These are phyloP conservation scores for Allygus modestus DNA, from an alignment of 2,888 invertebrate species.

Conservation along the genomic window DNA sequence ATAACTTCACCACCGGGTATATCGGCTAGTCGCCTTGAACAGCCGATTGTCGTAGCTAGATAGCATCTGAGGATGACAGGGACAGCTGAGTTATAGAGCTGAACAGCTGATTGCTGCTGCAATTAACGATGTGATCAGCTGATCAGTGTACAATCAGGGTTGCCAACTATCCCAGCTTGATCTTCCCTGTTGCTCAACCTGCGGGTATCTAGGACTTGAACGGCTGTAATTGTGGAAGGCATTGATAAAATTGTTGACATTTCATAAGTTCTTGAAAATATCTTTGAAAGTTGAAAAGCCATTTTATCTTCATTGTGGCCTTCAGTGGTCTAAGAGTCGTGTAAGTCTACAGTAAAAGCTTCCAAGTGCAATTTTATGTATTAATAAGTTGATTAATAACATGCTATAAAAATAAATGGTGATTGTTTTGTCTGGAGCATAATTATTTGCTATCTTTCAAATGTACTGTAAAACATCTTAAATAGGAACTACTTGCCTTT, in stretches of 20 bases:
- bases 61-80: constrained; percentile 15
- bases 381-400: too few species aligned
- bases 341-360: too few species aligned
- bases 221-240: neutral
- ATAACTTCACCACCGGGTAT: neutral
- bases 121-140: constrained; percentile 24
- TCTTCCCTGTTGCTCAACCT: constrained; percentile 9
- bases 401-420: too few species aligned
- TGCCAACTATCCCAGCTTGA: neutral
- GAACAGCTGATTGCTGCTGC: constrained; percentile 22
- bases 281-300: too few species aligned
- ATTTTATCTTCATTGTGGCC: too few species aligned
- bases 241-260: neutral
- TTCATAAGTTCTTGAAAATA: too few species aligned
- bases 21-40: neutral
- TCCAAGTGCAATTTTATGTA: too few species aligned
- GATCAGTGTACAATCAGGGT: neutral
- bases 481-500: too few species aligned
- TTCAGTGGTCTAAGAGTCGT: too few species aligned
- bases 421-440: too few species aligned
- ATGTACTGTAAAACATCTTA: too few species aligned
- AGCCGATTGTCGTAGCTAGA: neutral
- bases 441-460: too few species aligned
- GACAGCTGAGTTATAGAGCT: constrained; percentile 19
- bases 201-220: neutral